These are phyloP conservation scores for Epizoanthus scotinus DNA, from an alignment of 92 coral and sea anemone species.

Conservation along the genomic window DNA sequence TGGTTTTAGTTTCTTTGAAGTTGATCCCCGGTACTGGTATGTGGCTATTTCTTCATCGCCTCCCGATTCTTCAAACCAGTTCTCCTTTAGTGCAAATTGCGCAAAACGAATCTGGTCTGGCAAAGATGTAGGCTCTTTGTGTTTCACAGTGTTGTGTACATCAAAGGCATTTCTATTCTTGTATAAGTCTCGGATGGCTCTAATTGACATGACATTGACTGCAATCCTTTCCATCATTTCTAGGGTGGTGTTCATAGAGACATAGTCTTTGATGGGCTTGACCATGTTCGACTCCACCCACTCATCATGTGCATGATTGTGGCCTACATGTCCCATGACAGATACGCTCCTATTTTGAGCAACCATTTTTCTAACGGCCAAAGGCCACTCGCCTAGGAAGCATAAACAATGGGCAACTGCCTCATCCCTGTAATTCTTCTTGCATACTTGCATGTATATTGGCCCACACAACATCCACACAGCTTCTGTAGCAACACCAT, in stretches of 20 bases:
- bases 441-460: not conserved
- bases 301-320: conserved; percentile 8
- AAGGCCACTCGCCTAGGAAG: not conserved
- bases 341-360: not conserved
- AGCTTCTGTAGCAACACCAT: not conserved
- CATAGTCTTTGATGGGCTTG: not conserved
- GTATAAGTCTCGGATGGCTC: not conserved
- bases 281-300: conserved; percentile 14
- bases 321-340: not conserved
- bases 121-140: not conserved
- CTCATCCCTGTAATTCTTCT: not conserved
- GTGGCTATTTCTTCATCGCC: not conserved
- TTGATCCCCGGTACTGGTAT: conserved; percentile 4
- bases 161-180: not conserved
- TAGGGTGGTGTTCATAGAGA: not conserved
- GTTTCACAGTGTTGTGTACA: conserved; percentile 1
- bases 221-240: conserved; percentile 17
- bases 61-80: not conserved
- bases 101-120: conserved; percentile 3
- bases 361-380: conserved; percentile 9
- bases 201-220: not conserved
- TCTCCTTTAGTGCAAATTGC: not conserved
- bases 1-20: not conserved
- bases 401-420: conserved; percentile 7
- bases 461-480: conserved; percentile 8